Evolutionary conservation across 2,888 invertebrate species (phyloP).

Genomic region (Caenorhabditis japonica): DNA sequence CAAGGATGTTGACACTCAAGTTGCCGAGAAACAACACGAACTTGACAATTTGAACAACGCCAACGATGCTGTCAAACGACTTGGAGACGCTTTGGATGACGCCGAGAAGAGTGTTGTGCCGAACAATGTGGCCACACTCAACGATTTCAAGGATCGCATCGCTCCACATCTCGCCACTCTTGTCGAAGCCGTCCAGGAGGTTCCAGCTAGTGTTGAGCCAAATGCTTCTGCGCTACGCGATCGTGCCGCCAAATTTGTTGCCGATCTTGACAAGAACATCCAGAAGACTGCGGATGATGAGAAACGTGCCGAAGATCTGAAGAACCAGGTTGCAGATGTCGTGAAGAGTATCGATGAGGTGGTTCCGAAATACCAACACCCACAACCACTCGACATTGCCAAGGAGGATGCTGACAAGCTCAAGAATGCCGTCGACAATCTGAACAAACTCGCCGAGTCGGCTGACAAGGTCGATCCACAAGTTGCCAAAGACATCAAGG

Average conservation of each 20-base stretch:
- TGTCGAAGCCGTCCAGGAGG: conserved; percentile 27
- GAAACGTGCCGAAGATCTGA: conserved; percentile 40
- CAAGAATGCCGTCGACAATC: conserved; percentile 21
- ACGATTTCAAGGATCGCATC: conserved; percentile 40
- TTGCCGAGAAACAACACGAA: conserved; percentile 42
- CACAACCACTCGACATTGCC: conserved; percentile 41
- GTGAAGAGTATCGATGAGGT: conserved; percentile 19
- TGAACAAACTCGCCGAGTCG: conserved; percentile 24
- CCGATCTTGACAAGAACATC: conserved; percentile 39
- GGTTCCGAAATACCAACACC: conserved; percentile 26
- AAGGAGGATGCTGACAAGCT: conserved; percentile 30
- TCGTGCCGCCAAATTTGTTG: conserved; percentile 36
- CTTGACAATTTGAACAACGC: conserved; percentile 46
- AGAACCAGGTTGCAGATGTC: conserved; percentile 29
- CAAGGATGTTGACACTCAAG: conserved; percentile 41
- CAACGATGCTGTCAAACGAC: conserved; percentile 47
- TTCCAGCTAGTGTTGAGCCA: conserved; percentile 31
- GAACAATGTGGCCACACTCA: conserved; percentile 16
- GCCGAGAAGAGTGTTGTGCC: too few species aligned
- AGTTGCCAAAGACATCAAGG: conserved; percentile 51
- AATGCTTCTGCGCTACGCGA: conserved; percentile 22
- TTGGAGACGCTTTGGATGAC: conserved; percentile 4
- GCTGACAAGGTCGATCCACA: conserved; percentile 46
- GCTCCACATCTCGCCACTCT: conserved; percentile 37
- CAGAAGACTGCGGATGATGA: conserved; percentile 8